Conservation (phyloP, 2,113 vertebrate genomes). For the Callithrix jacchus region DNA sequence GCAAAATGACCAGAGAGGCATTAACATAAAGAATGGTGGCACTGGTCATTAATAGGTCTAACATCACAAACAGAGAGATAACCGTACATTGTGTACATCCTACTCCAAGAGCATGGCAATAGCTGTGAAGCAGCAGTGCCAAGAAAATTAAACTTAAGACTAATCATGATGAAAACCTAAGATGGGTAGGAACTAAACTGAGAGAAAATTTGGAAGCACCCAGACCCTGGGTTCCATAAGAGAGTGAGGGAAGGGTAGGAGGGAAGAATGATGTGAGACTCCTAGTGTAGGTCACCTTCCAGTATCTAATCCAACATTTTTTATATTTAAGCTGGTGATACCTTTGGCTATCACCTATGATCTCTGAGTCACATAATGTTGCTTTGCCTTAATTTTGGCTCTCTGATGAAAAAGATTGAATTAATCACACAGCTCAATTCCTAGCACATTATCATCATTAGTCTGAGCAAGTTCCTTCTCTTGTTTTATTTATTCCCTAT, state of each 20-base stretch:
- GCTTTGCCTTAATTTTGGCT: not conserved
- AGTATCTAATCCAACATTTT: not conserved
- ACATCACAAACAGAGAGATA: not conserved
- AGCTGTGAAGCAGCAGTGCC: not conserved
- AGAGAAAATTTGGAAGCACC: not conserved
- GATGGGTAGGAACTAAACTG: not conserved
- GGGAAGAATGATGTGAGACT: not conserved
- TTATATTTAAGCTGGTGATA: not conserved
- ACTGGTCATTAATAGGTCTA: not conserved
- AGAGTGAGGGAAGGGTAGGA: not conserved
- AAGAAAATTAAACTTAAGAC: not conserved
- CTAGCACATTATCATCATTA: not conserved
- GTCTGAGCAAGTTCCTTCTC: not conserved
- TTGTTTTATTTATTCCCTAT: constrained; percentile 5
- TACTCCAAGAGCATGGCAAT: not conserved
- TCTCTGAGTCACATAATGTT: not conserved
- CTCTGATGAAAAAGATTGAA: not conserved
- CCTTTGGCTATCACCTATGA: not conserved
- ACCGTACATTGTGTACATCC: not conserved
- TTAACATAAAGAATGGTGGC: not conserved
- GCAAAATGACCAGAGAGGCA: not conserved
- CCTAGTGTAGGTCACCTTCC: not conserved
- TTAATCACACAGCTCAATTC: not conserved
- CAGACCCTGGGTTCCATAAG: not conserved
- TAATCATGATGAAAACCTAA: not conserved